Evolutionary conservation across 1,140 invertebrate species (phyloP).

Genomic region (Sarcophaga bullata): DNA sequence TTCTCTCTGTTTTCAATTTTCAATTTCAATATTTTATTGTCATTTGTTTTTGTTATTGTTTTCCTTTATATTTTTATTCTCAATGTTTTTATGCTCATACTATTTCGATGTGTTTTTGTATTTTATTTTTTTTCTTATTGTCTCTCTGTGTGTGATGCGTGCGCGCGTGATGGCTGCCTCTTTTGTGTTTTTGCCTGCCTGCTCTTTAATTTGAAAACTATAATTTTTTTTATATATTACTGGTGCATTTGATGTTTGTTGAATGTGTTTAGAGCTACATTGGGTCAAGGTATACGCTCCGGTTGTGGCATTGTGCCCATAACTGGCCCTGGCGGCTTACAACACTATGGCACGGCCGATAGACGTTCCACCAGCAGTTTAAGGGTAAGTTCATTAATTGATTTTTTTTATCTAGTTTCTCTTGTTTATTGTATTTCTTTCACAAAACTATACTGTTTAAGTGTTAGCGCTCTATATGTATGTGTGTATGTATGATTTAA

Average conservation of each 20-base stretch:
- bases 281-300: conserved; percentile 71
- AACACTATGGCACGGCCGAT: conserved; percentile 64
- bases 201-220: too few relatives aligned
- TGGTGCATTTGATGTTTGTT: conserved; percentile 42
- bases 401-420: neutral
- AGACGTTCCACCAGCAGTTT: conserved; percentile 67
- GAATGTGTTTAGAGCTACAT: conserved; percentile 71
- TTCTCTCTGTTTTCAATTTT: too few relatives aligned
- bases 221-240: conserved; percentile 14
- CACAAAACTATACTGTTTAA: neutral
- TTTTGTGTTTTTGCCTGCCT: conserved; percentile 7
- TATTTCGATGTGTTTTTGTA: neutral
- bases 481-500: neutral
- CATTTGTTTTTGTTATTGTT: too few relatives aligned
- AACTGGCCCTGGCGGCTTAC: conserved; percentile 67
- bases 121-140: too few relatives aligned
- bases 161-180: neutral
- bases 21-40: too few relatives aligned
- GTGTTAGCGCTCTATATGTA: neutral
- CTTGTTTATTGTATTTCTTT: neutral
- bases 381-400: conserved; percentile 65
- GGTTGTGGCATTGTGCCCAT: conserved; percentile 68
- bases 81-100: neutral
- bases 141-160: neutral
- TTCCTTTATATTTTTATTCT: conserved; percentile 2